Conservation (phyloP, 2,797 vertebrate genomes). For the Brachyrhaphis roseni region DNA sequence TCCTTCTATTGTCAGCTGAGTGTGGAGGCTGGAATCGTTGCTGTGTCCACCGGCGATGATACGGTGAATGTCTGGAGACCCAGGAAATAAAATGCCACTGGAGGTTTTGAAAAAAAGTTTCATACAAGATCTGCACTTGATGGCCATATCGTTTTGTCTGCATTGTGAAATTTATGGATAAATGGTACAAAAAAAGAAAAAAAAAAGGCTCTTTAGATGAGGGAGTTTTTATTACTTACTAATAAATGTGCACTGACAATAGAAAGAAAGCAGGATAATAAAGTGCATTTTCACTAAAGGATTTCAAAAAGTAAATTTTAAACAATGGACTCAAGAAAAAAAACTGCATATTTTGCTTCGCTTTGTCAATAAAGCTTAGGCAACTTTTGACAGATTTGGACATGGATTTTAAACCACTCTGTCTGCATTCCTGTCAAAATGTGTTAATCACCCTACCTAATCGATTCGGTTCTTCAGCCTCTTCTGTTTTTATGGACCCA, state of each 20-base stretch:
- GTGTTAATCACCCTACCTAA: neutral
- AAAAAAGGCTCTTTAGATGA: neutral
- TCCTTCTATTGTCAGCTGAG: conserved; percentile 79
- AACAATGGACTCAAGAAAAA: neutral
- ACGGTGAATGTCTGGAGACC: conserved; percentile 88
- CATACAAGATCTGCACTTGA: neutral
- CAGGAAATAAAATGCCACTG: conserved; percentile 50
- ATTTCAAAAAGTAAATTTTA: neutral
- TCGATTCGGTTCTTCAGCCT: neutral
- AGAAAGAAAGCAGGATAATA: neutral
- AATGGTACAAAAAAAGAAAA: neutral
- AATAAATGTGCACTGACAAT: neutral
- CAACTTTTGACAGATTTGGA: neutral
- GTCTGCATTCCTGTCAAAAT: neutral
- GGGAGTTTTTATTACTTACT: neutral
- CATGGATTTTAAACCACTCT: neutral
- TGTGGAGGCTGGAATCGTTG: conserved; percentile 86
- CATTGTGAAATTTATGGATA: neutral
- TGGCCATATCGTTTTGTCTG: neutral
- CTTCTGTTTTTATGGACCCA: neutral
- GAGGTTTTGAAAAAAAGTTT: conserved; percentile 4
- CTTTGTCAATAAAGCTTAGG: too few relatives aligned
- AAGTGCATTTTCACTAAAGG: neutral
- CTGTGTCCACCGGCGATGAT: conserved; percentile 84
- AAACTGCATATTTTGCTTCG: neutral